Evolutionary conservation across 2,888 invertebrate genomes (phyloP).

Genomic region (Nephrotoma flavescens): DNA sequence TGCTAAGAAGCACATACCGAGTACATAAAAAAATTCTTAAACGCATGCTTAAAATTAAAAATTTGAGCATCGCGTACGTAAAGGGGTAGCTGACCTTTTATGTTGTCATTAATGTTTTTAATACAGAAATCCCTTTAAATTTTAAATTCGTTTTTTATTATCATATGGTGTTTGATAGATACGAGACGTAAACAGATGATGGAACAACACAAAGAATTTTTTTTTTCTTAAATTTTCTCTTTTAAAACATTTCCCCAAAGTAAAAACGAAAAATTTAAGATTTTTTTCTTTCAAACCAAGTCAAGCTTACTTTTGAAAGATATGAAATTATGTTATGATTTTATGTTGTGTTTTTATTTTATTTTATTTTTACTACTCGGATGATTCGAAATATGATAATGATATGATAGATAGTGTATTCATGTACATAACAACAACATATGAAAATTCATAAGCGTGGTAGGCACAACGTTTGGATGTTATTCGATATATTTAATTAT

Average conservation of each 20-base stretch:
- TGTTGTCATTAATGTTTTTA: neutral
- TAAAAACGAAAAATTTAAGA: neutral
- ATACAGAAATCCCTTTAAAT: neutral
- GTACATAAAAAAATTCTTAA: neutral
- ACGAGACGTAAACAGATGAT: neutral
- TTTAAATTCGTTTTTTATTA: neutral
- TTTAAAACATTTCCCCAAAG: neutral
- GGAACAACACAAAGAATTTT: neutral
- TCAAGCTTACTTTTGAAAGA: neutral
- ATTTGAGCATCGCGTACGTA: neutral
- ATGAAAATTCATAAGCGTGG: neutral
- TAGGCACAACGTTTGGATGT: neutral
- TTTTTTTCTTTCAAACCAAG: neutral
- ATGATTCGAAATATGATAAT: neutral
- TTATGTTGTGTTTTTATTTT: neutral
- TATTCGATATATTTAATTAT: neutral
- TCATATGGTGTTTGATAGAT: neutral
- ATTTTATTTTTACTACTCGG: neutral
- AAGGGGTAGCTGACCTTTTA: neutral
- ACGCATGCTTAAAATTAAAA: neutral
- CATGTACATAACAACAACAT: neutral
- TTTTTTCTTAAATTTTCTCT: neutral
- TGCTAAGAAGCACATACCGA: neutral
- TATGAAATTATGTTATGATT: neutral
- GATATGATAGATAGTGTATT: neutral